Evolutionary conservation across 2,888 invertebrate genomes (phyloP).

Genomic region (Ptychoptera albimana): DNA sequence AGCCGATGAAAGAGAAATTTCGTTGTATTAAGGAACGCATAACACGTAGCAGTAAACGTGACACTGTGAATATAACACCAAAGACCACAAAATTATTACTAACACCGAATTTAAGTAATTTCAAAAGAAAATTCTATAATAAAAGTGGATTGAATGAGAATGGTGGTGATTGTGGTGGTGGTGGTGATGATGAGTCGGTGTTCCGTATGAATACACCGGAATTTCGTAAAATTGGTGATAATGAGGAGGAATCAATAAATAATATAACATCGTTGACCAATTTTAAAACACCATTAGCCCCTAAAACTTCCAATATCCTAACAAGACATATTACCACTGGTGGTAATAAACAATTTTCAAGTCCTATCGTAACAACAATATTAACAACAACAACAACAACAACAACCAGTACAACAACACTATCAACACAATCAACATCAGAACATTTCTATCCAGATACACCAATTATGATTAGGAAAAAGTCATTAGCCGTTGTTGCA

Average conservation of each 20-base stretch:
- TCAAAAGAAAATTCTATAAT: too few relatives aligned
- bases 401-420: conserved; percentile 6
- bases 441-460: too few relatives aligned
- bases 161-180: too few relatives aligned
- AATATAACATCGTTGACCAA: background rate
- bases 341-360: conserved; percentile 24
- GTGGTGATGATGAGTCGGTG: too few relatives aligned
- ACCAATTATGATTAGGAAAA: too few relatives aligned
- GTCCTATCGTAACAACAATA: conserved; percentile 31
- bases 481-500: too few relatives aligned
- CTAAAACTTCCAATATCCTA: conserved; percentile 12
- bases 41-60: conserved; percentile 17
- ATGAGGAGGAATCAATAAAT: background rate
- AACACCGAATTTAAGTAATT: background rate
- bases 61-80: conserved; percentile 9
- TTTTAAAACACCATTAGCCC: conserved; percentile 28
- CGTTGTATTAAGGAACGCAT: conserved; percentile 24
- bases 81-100: conserved; percentile 5
- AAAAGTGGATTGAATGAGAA: too few relatives aligned
- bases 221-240: background rate
- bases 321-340: conserved; percentile 29
- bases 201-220: too few relatives aligned
- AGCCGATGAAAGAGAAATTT: conserved; percentile 26
- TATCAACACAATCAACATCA: conserved; percentile 1
- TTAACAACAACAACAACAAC: conserved; percentile 20